These are phyloP conservation scores for Diadegma fenestrale DNA, from an alignment of 2,888 invertebrate genomes.

Conservation along the genomic window DNA sequence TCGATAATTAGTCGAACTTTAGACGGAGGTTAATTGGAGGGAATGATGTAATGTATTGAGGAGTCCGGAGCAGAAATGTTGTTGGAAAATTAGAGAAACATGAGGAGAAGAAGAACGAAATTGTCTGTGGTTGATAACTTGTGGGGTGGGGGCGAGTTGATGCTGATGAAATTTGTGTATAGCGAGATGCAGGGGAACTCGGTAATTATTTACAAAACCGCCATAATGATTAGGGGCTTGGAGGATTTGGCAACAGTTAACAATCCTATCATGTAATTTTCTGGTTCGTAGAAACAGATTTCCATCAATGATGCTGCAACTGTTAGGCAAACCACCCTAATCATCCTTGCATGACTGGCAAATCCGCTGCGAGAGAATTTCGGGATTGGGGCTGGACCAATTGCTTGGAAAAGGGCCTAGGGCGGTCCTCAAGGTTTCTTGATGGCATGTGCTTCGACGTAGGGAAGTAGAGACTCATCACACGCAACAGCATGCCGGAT, in stretches of 20 bases:
- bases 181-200: not conserved
- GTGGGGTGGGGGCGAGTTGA: not conserved
- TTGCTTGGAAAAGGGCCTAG: constrained; percentile 7
- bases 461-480: not conserved
- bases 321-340: constrained; percentile 4
- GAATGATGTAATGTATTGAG: not conserved
- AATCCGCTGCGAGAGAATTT: not conserved
- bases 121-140: not conserved
- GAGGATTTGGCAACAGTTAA: not conserved
- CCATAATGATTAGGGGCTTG: not conserved
- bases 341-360: constrained; percentile 5
- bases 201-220: not conserved
- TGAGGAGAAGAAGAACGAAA: not conserved
- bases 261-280: not conserved
- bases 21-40: not conserved
- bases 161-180: not conserved
- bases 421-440: constrained; percentile 6
- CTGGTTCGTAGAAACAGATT: constrained; percentile 7
- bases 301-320: not conserved
- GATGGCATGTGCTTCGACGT: not conserved
- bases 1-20: not conserved
- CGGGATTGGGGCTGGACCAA: not conserved
- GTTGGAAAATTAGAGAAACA: not conserved
- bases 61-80: not conserved
- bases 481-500: not conserved